Percentiles rank a stretch among this genome's conserved stretches.
Conservation (phyloP, 2,888 invertebrate genomes). For the Trichacis sp. region DNA sequence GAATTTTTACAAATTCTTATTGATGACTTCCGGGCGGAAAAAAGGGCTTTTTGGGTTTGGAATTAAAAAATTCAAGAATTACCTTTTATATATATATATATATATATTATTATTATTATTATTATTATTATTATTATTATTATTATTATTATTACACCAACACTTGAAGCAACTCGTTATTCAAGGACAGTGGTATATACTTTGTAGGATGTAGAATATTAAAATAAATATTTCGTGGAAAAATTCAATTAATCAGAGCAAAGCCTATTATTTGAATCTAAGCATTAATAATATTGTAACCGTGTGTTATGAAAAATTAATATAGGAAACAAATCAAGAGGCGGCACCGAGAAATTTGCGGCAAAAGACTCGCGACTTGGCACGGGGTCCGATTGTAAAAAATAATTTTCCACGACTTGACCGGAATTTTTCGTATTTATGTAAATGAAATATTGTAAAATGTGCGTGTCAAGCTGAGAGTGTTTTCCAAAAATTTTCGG, state of each 20-base stretch:
- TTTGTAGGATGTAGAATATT: conserved; percentile 56
- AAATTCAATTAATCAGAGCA: conserved; percentile 45
- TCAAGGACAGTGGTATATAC: too few relatives aligned
- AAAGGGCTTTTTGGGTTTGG: not conserved
- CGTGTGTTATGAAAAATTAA: conserved; percentile 53
- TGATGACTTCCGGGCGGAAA: too few relatives aligned
- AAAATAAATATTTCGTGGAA: too few relatives aligned
- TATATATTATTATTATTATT: too few relatives aligned
- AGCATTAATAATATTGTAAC: conserved; percentile 55
- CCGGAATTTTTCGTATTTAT: conserved; percentile 8
- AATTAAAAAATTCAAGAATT: conserved; percentile 19
- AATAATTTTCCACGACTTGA: conserved; percentile 10
- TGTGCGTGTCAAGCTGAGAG: conserved; percentile 45
- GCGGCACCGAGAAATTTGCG: conserved; percentile 27
- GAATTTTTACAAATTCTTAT: too few relatives aligned
- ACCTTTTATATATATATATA: conserved; percentile 10
- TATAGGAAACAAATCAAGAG: conserved; percentile 28
- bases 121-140: too few relatives aligned
- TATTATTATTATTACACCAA: too few relatives aligned
- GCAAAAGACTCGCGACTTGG: conserved; percentile 30
- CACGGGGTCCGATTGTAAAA: conserved; percentile 12
- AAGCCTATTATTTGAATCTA: conserved; percentile 60
- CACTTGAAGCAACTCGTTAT: conserved; percentile 15
- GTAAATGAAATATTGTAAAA: conserved; percentile 5
- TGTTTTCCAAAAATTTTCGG: conserved; percentile 50